A percentile compares a stretch with the other conserved stretches of the same genome.
phyloP scores from a whole-genome alignment of 2,888 invertebrate genomes.

The Oxytorus armatus region DNA sequence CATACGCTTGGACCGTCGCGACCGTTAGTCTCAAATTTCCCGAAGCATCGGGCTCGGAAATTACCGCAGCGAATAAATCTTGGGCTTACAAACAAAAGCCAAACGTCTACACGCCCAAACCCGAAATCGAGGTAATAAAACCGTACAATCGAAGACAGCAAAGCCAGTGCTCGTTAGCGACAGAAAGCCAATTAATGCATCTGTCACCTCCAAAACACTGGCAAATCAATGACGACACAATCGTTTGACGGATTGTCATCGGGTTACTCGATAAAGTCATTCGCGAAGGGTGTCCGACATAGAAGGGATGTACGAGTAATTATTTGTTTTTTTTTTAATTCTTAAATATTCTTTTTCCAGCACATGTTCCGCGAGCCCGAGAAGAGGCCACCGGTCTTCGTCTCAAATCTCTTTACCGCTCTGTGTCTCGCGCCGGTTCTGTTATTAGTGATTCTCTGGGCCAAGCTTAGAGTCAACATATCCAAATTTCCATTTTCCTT shows the following conservation, averaged over 20 bases:
- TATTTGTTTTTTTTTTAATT: neutral
- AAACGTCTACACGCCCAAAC: slow-evolving; percentile 85
- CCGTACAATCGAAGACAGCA: neutral
- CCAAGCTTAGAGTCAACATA: slow-evolving; percentile 93
- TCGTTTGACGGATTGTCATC: slow-evolving; percentile 8
- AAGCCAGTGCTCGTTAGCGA: slow-evolving; percentile 82
- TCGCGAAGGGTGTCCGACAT: slow-evolving; percentile 58
- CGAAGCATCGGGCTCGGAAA: slow-evolving; percentile 75
- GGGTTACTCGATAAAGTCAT: slow-evolving; percentile 11
- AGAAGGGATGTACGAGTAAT: neutral
- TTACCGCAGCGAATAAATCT: slow-evolving; percentile 76
- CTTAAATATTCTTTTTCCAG: slow-evolving; percentile 77
- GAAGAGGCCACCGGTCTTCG: slow-evolving; percentile 93
- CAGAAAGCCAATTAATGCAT: slow-evolving; percentile 72
- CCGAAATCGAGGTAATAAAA: slow-evolving; percentile 86
- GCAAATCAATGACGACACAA: slow-evolving; percentile 75
- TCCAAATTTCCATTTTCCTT: slow-evolving; percentile 91
- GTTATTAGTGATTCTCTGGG: slow-evolving; percentile 94
- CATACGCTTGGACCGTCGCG: slow-evolving; percentile 94
- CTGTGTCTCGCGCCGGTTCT: slow-evolving; percentile 93
- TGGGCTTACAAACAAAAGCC: slow-evolving; percentile 77
- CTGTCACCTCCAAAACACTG: slow-evolving; percentile 83
- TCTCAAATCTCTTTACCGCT: slow-evolving; percentile 96
- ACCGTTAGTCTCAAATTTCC: slow-evolving; percentile 91
- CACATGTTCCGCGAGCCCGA: slow-evolving; percentile 97